phyloP scores from a whole-genome alignment of 92 coral and sea anemone genomes.

The Porites evermanni region DNA sequence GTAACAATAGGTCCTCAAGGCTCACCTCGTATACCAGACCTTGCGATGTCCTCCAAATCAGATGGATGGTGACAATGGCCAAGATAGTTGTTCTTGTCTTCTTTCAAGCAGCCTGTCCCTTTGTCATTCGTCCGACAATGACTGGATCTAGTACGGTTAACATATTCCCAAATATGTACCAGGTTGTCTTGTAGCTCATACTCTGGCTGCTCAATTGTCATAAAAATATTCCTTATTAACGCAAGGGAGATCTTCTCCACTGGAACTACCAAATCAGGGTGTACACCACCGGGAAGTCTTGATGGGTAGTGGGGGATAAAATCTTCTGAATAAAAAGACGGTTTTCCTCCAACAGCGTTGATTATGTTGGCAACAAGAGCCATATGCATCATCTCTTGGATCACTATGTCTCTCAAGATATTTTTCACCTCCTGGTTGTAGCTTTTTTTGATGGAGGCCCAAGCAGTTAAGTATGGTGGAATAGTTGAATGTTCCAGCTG shows the following conservation, averaged over 20 bases:
- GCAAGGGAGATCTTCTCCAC: slow-evolving; percentile 74
- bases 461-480: slow-evolving; percentile 80
- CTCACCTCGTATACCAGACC: background rate
- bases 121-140: slow-evolving; percentile 12
- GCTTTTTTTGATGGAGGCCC: slow-evolving; percentile 69
- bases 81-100: background rate
- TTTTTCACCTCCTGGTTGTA: slow-evolving; percentile 56
- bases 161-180: background rate
- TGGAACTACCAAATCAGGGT: slow-evolving; percentile 74
- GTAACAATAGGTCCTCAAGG: background rate
- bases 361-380: slow-evolving; percentile 79
- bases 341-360: slow-evolving; percentile 84
- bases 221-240: slow-evolving; percentile 76
- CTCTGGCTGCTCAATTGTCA: slow-evolving; percentile 75
- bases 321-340: slow-evolving; percentile 47
- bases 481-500: slow-evolving; percentile 80
- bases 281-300: slow-evolving; percentile 82
- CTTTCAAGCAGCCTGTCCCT: background rate
- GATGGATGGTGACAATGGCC: background rate
- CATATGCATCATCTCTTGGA: slow-evolving; percentile 84
- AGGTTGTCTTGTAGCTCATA: slow-evolving; percentile 1
- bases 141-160: background rate
- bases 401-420: slow-evolving; percentile 56
- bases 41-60: background rate
- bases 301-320: slow-evolving; percentile 73